Base-by-base conservation (phyloP, 2,113 vertebrate species). In the Labeo rohita region DNA sequence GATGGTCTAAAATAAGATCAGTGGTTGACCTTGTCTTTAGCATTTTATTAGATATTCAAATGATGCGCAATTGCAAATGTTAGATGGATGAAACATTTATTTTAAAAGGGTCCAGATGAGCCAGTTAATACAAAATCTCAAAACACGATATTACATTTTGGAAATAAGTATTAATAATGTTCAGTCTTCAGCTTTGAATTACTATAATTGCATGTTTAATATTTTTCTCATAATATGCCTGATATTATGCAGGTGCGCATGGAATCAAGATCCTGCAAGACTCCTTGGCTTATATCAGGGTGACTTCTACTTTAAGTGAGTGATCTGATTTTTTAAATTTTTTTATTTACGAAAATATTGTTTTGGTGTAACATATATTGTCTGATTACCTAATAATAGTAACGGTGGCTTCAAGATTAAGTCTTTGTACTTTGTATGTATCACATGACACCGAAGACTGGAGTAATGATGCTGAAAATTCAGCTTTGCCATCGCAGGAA, bases 1-100 rank as follows among this genome's bases (percentile, higher is more conserved):
- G 85, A 89, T 79, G 68, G 49, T n/a, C 70, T 77, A 82, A 85
- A 66, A 87, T 52, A 78, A 65, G 72, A 87, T 82, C 63, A 16
- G 59, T 72, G 83, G 49, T 82, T 85, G 88, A 89, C 84, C 84
- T 84, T 84, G 81, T 63, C 68, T 82, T 87, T 87, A 85, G 18
- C 80, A 74, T 85, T 78, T 39, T 72, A 63, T 78, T 70, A 77
- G 83, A 70, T 89, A 89, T 89, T 87, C 54, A 85, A 83, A 83
- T 73, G 12, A 28, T 72, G 80, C 23, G 7, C 65, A 87, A 85
- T 85, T 87, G 80, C 70, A 89, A 80, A 45, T 61, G 28, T 70
- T 52, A 72, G 70, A 50, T 6, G 1, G 61, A 84, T 86, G 13
- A 89, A 84, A 81, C 28, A 28, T 85, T 49, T 7, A 75, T 15